Evolutionary conservation across 2,888 invertebrate genomes (phyloP).

Genomic region (Herminia tarsipennalis): DNA sequence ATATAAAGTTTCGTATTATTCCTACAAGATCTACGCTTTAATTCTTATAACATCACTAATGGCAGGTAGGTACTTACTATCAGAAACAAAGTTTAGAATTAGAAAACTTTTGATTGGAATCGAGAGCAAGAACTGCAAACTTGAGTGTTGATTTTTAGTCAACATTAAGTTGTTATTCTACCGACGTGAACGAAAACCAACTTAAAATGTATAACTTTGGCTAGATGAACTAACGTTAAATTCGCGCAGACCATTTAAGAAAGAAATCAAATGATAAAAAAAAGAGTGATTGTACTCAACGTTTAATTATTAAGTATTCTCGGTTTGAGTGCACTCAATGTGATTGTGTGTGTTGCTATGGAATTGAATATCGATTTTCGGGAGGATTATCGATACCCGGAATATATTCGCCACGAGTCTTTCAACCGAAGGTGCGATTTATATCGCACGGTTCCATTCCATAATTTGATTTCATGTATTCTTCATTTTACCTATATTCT

Average conservation of each 20-base stretch:
- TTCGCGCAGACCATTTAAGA: too few species aligned
- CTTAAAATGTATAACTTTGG: too few species aligned
- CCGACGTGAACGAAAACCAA: too few species aligned
- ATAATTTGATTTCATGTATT: neutral
- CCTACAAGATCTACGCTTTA: conserved; percentile 16
- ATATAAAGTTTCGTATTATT: too few species aligned
- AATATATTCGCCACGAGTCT: neutral
- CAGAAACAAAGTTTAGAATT: conserved; percentile 27
- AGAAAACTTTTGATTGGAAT: conserved; percentile 41
- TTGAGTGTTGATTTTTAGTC: conserved; percentile 12
- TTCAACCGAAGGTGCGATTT: neutral
- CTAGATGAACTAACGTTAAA: too few species aligned
- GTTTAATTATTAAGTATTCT: too few species aligned
- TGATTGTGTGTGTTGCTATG: conserved; percentile 11
- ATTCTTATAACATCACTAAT: conserved; percentile 9
- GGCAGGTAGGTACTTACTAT: conserved; percentile 13
- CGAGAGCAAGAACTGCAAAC: neutral
- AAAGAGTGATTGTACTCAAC: too few species aligned
- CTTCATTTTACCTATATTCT: neutral
- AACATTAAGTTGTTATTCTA: conserved; percentile 1
- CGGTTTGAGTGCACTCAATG: conserved; percentile 14
- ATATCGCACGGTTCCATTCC: neutral
- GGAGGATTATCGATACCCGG: neutral
- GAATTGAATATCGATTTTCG: neutral
- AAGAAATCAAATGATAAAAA: too few species aligned